Evolutionary conservation across 2,888 invertebrate genomes (phyloP).

Genomic region (Elmis aenea): DNA sequence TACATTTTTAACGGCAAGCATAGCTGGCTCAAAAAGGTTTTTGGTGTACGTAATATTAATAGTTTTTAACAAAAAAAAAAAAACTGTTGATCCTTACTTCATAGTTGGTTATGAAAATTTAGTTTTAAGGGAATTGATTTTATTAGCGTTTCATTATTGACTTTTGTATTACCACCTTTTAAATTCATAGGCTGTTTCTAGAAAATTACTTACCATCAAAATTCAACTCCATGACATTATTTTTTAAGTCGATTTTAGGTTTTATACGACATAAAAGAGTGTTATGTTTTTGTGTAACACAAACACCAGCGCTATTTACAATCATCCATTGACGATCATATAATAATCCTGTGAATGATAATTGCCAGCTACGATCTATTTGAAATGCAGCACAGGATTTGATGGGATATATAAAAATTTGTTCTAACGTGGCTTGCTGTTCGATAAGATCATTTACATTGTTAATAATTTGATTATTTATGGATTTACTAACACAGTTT

Average conservation of each 20-base stretch:
- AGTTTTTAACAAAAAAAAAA: too few relatives aligned
- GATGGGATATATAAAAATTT: conserved; percentile 71
- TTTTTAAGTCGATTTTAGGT: conserved; percentile 64
- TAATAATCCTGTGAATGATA: conserved; percentile 72
- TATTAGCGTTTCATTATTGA: too few relatives aligned
- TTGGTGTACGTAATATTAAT: too few relatives aligned
- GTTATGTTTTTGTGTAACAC: conserved; percentile 83
- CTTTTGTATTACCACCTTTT: too few relatives aligned
- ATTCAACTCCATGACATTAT: conserved; percentile 51
- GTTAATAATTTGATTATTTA: background rate
- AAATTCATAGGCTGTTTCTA: background rate
- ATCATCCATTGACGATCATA: conserved; percentile 96
- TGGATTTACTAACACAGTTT: background rate
- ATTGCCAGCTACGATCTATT: conserved; percentile 61
- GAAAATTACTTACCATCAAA: conserved; percentile 53
- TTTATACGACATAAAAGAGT: conserved; percentile 71
- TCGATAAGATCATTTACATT: background rate
- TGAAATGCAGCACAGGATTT: conserved; percentile 85
- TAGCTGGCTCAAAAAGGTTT: too few relatives aligned
- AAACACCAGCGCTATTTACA: conserved; percentile 71
- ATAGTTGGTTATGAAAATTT: too few relatives aligned
- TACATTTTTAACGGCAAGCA: too few relatives aligned
- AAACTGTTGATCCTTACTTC: too few relatives aligned
- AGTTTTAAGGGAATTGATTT: too few relatives aligned
- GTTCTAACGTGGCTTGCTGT: conserved; percentile 28